Evolutionary conservation across 1,140 invertebrate species (phyloP).

Genomic region (Palaemon carinicauda): DNA sequence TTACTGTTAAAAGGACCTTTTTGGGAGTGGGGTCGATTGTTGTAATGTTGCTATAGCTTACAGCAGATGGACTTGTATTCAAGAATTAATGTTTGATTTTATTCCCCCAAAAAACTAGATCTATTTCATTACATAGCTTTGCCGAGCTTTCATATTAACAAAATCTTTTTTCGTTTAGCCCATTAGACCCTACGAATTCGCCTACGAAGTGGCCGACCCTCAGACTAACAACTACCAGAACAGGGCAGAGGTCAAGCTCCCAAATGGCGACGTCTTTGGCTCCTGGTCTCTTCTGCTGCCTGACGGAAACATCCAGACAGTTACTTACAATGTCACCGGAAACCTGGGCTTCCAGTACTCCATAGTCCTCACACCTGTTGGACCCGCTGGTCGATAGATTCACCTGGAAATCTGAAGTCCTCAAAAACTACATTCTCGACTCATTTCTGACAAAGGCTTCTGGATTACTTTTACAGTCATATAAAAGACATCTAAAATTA

Average conservation of each 20-base stretch:
- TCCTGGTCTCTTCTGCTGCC: constrained; percentile 25
- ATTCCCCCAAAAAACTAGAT: neutral
- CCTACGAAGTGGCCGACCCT: constrained; percentile 30
- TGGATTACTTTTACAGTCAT: no score
- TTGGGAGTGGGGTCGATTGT: no score
- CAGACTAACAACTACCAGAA: constrained; percentile 29
- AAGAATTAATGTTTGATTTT: no score
- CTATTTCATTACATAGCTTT: neutral
- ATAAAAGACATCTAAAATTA: no score
- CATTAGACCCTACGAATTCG: constrained; percentile 26
- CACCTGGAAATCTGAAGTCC: no score
- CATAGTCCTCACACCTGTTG: neutral
- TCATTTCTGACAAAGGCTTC: no score
- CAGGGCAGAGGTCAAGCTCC: constrained; percentile 21
- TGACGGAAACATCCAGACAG: constrained; percentile 9
- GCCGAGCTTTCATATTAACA: neutral
- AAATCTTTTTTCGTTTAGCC: constrained; percentile 4
- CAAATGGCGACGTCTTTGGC: constrained; percentile 38
- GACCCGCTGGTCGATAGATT: neutral
- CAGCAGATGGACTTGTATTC: no score
- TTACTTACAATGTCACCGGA: constrained; percentile 32
- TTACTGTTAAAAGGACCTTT: no score
- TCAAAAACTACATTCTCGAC: no score
- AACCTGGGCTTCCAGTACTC: constrained; percentile 30
- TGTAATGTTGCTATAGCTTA: no score